These are phyloP conservation scores for Sinocyclocheilus anophthalmus DNA, from an alignment of 2,113 vertebrate genomes.

Conservation along the genomic window DNA sequence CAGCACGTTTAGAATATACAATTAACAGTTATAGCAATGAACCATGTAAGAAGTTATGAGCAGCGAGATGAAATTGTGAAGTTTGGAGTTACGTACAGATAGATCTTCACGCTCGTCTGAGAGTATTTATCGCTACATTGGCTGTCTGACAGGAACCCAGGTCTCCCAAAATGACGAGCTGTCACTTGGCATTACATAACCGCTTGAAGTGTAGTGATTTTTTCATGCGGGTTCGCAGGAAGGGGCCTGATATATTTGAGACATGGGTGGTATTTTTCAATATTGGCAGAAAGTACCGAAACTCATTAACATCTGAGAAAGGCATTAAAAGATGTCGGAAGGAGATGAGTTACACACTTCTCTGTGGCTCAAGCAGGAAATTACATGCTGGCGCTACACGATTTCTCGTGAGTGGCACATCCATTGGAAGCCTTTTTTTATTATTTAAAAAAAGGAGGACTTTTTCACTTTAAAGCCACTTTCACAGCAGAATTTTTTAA, in stretches of 20 bases:
- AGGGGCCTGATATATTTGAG: conserved; percentile 31
- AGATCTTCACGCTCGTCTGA: conserved; percentile 11
- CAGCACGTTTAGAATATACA: neutral
- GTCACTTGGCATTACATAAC: conserved; percentile 70
- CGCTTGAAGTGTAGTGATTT: conserved; percentile 19
- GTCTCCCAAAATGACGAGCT: conserved; percentile 66
- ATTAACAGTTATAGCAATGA: conserved; percentile 8
- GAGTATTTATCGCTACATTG: conserved; percentile 64
- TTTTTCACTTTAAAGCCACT: conserved; percentile 62
- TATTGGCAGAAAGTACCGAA: conserved; percentile 39
- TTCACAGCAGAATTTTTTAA: conserved; percentile 34
- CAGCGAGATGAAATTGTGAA: conserved; percentile 16
- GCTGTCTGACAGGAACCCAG: conserved; percentile 66
- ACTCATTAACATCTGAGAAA: conserved; percentile 44
- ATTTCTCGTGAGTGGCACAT: neutral
- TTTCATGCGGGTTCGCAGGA: neutral
- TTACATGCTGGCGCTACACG: conserved; percentile 41
- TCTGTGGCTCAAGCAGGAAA: conserved; percentile 43
- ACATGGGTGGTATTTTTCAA: conserved; percentile 12
- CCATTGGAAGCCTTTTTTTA: neutral
- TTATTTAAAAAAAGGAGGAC: conserved; percentile 15
- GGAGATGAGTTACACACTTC: conserved; percentile 36
- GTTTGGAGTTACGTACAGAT: conserved; percentile 28
- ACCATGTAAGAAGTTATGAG: neutral
- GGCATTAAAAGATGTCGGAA: conserved; percentile 44